Base-by-base conservation (phyloP, 2,113 vertebrate genomes). In the Podarcis cretensis region DNA sequence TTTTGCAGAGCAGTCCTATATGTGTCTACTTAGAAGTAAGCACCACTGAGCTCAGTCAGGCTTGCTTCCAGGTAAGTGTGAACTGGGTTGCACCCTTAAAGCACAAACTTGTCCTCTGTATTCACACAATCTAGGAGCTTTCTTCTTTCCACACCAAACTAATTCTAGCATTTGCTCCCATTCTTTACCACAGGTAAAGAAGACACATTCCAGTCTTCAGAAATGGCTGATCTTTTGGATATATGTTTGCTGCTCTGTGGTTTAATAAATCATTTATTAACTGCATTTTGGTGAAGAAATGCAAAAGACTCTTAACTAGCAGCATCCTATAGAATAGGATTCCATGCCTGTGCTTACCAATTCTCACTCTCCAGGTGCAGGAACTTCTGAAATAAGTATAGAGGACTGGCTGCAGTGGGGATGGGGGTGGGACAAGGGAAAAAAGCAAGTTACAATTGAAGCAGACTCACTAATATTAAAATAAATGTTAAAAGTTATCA, bases 311-410 rank as follows among this genome's bases (percentile, higher is more conserved):
- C 21, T 82, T 35, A 68, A 88, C 13, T 30, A 76, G 7, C 21
- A 84, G 23, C 30, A 84, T 81, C 16, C 77, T 77, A 23, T 2
- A 40, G 78, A 82, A 48, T 0, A 89, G 40, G 87, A 10, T 85
- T 65, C 1, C 89, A 59, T 6, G 66, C 1, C 1, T 43, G 35
- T 37, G 85, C 98, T 98, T 97, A 99, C 99, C 99, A 0, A 98
- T 99, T 91, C 99, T 97, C 63, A 99, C 99, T 95, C 99, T 98
- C 99, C 99, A 99, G 12, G 99, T 98, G 91, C 99, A 99, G 88
- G 99, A 99, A 87, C 99, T 99, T 96, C 98, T 98, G 96, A 98
- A 99, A 95, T 99, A 99, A 93, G 98, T 97, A 87, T 99, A 98
- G 84, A 99, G 98, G 88, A 99, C 85, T 0, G 99, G 98, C 99